Percentiles rank a stretch among this genome's conserved stretches.
Conservation (phyloP, 2,113 vertebrate genomes). For the Zosterops pallidus region DNA sequence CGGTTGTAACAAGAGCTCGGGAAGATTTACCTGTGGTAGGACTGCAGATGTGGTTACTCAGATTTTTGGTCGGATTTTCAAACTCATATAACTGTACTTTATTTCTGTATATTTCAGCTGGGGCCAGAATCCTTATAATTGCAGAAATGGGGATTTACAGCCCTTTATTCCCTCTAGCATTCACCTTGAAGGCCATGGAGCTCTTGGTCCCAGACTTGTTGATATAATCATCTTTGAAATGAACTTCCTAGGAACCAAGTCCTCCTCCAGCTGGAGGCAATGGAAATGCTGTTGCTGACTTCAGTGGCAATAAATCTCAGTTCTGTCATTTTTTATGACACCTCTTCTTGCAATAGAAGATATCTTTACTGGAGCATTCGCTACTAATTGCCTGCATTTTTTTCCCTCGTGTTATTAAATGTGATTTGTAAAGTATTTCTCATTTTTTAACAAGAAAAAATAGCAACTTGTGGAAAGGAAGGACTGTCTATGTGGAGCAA, state of each 20-base stretch:
- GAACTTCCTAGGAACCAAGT: slow-evolving; percentile 51
- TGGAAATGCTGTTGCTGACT: slow-evolving; percentile 1
- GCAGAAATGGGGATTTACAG: slow-evolving; percentile 14
- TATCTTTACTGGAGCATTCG: background rate
- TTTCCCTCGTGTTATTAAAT: background rate
- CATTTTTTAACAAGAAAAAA: background rate
- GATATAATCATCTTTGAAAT: slow-evolving; percentile 24
- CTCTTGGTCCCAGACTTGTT: background rate
- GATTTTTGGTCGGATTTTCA: slow-evolving; percentile 1
- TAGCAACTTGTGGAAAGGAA: background rate
- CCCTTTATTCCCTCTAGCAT: slow-evolving; percentile 22
- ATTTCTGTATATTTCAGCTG: background rate
- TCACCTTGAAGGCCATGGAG: background rate
- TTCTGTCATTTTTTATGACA: slow-evolving; percentile 5
- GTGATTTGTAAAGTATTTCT: background rate
- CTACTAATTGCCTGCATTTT: background rate
- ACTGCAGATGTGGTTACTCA: slow-evolving; percentile 2
- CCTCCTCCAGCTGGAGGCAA: slow-evolving; percentile 32
- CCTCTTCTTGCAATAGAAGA: background rate
- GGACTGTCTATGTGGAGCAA: background rate
- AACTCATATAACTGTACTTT: background rate
- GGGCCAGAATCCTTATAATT: background rate
- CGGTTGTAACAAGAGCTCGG: background rate
- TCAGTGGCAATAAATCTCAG: slow-evolving; percentile 12
- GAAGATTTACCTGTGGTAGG: slow-evolving; percentile 21